Evolutionary conservation across 1,140 invertebrate genomes (phyloP), one percentile per base, ranked within the genome.

Genomic region (Leptoteleia sp.): DNA sequence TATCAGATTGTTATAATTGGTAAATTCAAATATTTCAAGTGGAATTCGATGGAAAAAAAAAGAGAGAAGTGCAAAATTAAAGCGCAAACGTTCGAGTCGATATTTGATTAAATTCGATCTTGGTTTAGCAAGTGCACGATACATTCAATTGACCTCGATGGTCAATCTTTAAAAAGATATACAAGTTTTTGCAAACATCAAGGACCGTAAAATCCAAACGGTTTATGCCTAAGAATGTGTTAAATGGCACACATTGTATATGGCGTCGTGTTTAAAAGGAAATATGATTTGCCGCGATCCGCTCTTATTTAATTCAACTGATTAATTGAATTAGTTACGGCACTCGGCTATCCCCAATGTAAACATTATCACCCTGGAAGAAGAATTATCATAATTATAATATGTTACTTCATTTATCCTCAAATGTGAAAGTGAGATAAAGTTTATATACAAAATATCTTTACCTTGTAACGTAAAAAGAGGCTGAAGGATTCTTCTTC

Each of bases 171-270:
- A 64, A 64, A 54, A 48, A 76, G 72, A 43, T 35, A 70, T 47
- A 52, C 65, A 25, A 57, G 48, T 70, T 76, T 77, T 78, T 52
- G 35, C 33, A 12, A 42, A 29, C 61, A 42, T 52, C 61, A 72
- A 77, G 65, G 65, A 57, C 54, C 59, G 19, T 76, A 40, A 70
- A 52, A 76, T 61, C 29, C 33, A 68, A 71, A 43, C 50, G n/a
- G 65, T 37, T 54, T 57, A 31, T 70, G 43, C 19, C 33, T 67
- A 54, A 71, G 67, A 71, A 71, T 55, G 67, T 47, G 52, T 43
- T 61, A 50, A 72, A 71, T 78, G 76, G 35, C 52, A 78, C 47
- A 72, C 43, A 68, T 77, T 65, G 38, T 47, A 50, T 43, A 65
- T 57, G 57, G 45, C 25, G 15, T 15, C 5, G 8, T 19, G 8